A percentile compares a stretch with the other conserved stretches of the same genome.
Conservation (phyloP, 23 tunicate genomes). For the Trididemnum miniatum region DNA sequence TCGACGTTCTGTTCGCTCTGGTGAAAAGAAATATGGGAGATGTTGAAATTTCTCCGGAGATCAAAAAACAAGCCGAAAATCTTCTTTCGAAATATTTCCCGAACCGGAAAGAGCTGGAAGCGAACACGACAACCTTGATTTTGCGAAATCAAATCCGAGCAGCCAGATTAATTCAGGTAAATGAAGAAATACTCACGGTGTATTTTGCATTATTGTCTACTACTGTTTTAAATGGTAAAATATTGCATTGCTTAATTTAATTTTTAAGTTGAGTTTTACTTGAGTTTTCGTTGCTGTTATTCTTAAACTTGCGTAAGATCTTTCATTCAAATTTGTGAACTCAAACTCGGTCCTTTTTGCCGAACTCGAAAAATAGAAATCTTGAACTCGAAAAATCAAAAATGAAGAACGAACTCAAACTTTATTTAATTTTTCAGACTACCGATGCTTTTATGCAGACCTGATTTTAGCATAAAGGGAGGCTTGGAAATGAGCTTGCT, state of each 20-base stretch:
- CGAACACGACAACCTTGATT: slow-evolving; percentile 67
- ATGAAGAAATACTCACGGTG: not conserved
- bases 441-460: not conserved
- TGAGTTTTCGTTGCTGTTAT: not conserved
- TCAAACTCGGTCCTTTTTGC: no score
- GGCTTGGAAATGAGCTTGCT: no score
- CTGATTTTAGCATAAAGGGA: not conserved
- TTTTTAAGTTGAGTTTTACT: no score
- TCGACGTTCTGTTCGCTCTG: slow-evolving; percentile 86
- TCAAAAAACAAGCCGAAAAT: slow-evolving; percentile 71
- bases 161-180: slow-evolving; percentile 83
- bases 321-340: no score
- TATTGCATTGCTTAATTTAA: no score
- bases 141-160: slow-evolving; percentile 58
- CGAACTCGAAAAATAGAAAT: no score
- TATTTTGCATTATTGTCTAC: not conserved
- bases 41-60: slow-evolving; percentile 66
- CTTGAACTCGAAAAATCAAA: no score
- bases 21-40: slow-evolving; percentile 81
- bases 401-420: no score
- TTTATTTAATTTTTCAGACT: not conserved
- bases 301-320: not conserved
- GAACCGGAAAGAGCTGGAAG: slow-evolving; percentile 59
- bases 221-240: not conserved
- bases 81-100: slow-evolving; percentile 73